A percentile compares a stretch with the other conserved stretches of the same genome.
These are phyloP conservation scores for Ennomos fuscantarius DNA, from an alignment of 2,888 invertebrate species.

Conservation along the genomic window DNA sequence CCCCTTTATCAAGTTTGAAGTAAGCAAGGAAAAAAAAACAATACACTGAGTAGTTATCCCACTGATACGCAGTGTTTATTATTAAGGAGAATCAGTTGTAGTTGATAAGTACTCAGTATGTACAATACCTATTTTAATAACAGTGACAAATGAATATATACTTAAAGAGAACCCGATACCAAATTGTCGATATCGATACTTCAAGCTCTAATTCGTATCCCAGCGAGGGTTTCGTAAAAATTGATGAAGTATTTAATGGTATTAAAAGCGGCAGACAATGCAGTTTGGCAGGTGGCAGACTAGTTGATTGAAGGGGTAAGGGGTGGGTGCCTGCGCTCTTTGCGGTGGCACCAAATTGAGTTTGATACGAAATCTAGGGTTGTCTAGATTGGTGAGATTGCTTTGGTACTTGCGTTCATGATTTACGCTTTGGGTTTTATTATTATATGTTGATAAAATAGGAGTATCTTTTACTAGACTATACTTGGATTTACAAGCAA, in stretches of 20 bases:
- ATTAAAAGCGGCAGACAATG: slow-evolving; percentile 42
- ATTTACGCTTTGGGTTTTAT: slow-evolving; percentile 22
- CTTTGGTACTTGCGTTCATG: slow-evolving; percentile 40
- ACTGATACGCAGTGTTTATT: too few species aligned
- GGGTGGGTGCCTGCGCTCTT: slow-evolving; percentile 47
- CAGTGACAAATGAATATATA: too few species aligned
- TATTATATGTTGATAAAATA: neutral
- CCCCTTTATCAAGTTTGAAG: too few species aligned
- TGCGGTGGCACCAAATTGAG: slow-evolving; percentile 53
- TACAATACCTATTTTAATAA: too few species aligned
- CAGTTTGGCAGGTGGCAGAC: slow-evolving; percentile 30
- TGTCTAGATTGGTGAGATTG: slow-evolving; percentile 46
- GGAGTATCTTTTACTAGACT: neutral
- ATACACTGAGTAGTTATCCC: too few species aligned
- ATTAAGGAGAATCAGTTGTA: too few species aligned
- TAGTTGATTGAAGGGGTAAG: slow-evolving; percentile 13
- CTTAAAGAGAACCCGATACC: too few species aligned
- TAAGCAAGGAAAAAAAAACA: too few species aligned
- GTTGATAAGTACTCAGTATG: too few species aligned
- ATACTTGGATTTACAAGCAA: too few species aligned
- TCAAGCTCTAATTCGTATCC: neutral
- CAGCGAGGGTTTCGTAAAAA: slow-evolving; percentile 10
- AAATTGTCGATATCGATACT: neutral
- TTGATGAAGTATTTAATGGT: slow-evolving; percentile 22
- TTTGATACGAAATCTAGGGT: slow-evolving; percentile 53